phyloP scores from a whole-genome alignment of 2,113 vertebrate species.

The Brachyhypopomus occidentalis region DNA sequence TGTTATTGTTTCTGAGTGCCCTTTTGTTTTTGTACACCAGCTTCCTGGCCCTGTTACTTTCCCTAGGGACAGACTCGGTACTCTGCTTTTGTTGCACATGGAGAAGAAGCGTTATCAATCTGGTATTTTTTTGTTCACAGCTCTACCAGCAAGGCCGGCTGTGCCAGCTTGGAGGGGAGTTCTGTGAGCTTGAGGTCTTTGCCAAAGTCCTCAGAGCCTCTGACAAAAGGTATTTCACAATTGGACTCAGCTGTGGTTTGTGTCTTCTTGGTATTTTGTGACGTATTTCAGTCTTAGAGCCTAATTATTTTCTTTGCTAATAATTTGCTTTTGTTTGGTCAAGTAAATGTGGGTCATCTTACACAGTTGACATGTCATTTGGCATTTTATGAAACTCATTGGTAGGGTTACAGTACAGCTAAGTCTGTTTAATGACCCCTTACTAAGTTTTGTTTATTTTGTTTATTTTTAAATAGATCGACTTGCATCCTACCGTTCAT shows the following conservation, averaged over 20 bases:
- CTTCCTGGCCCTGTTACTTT: slow-evolving; percentile 29
- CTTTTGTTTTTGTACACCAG: slow-evolving; percentile 24
- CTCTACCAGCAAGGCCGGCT: slow-evolving; percentile 98
- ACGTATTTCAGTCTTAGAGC: not conserved
- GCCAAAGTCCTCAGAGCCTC: slow-evolving; percentile 96
- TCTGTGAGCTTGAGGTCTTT: slow-evolving; percentile 99
- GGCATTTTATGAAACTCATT: not conserved
- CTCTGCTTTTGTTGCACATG: slow-evolving; percentile 27
- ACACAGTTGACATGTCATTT: not conserved
- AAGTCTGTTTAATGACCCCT: not conserved
- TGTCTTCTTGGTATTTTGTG: not conserved
- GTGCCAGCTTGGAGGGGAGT: slow-evolving; percentile 98
- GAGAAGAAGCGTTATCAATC: slow-evolving; percentile 22
- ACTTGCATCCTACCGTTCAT: not conserved
- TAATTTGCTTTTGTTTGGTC: not conserved
- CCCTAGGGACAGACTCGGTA: slow-evolving; percentile 33
- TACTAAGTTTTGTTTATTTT: too few relatives aligned
- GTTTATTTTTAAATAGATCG: not conserved
- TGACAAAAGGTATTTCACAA: slow-evolving; percentile 89
- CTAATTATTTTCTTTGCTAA: not conserved
- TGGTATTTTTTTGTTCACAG: slow-evolving; percentile 68
- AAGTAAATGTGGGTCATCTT: not conserved
- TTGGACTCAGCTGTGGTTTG: not conserved
- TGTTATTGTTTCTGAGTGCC: slow-evolving; percentile 5
- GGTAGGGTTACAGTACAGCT: not conserved